These are phyloP conservation scores for Hirudinaria manillensis DNA, from an alignment of 2,888 invertebrate genomes.

Conservation along the genomic window DNA sequence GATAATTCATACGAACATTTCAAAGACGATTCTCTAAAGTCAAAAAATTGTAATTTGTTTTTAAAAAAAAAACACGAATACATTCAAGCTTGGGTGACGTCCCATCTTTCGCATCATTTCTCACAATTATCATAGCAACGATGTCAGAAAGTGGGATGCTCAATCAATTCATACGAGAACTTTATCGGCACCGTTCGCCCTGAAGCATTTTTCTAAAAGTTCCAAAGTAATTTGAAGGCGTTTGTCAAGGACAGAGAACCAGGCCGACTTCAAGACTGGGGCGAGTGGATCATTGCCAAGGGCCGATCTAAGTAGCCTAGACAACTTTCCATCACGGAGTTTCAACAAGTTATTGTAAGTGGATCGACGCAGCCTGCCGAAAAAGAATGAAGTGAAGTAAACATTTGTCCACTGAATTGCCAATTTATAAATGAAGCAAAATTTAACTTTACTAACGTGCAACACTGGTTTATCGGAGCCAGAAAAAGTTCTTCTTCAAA, in stretches of 20 bases:
- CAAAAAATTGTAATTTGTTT: too few relatives aligned
- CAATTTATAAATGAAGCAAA: too few relatives aligned
- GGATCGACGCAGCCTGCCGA: conserved; percentile 35
- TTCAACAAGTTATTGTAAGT: conserved; percentile 36
- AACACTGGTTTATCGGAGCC: conserved; percentile 41
- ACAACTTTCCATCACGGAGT: conserved; percentile 27
- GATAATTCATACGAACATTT: too few relatives aligned
- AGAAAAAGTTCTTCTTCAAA: conserved; percentile 39
- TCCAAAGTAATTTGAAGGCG: conserved; percentile 33
- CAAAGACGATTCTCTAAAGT: too few relatives aligned
- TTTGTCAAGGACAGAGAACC: conserved; percentile 37
- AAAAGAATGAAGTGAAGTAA: background rate
- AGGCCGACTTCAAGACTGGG: conserved; percentile 36
- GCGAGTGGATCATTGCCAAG: conserved; percentile 36
- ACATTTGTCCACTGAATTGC: too few relatives aligned
- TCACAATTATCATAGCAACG: too few relatives aligned
- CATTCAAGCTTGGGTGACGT: too few relatives aligned
- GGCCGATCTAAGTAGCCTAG: conserved; percentile 22
- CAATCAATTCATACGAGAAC: background rate
- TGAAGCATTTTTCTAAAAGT: conserved; percentile 35
- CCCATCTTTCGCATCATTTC: too few relatives aligned
- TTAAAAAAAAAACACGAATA: too few relatives aligned
- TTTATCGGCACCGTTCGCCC: conserved; percentile 33
- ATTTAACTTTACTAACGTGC: conserved; percentile 37
- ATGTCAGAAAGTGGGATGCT: too few relatives aligned